Base-by-base conservation (phyloP, 2,797 vertebrate species). In the Malurus splendens region DNA sequence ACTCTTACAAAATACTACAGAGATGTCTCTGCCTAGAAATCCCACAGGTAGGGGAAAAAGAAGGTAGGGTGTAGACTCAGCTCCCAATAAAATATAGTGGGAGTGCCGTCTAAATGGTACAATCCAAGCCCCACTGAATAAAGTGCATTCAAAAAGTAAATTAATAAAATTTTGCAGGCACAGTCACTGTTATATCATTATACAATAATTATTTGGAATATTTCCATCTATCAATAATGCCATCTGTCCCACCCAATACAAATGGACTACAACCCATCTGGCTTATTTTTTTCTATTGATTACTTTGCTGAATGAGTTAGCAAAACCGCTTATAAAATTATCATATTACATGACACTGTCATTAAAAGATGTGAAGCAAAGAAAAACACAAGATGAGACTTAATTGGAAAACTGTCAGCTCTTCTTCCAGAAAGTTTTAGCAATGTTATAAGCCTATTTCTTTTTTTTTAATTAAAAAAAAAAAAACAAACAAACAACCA, bases 191-290 rank as follows among this genome's bases (percentile, higher is more conserved):
- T 93, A 93, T 93, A 95, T 88, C 90, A 96, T 96, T 93, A 92
- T 86, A 95, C 82, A 95, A 96, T 96, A 97, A 96, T 95, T 96
- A 96, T 92, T 93, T 97, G 97, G 97, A 97, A 90, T 95, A 92
- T 92, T 95, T 97, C 96, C 96, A 97, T 93, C 95, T 95, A 97
- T 96, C 96, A 97, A 96, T 97, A 97, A 96, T 94, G 90, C 96
- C 96, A 96, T 97, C 95, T 97, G 97, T 96, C 95, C 83, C 90
- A 94, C 55, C 91, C 95, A 96, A 96, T 96, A 96, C 89, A 96
- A 96, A 96, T 64, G 95, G 95, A 96, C 96, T 92, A 86, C 91
- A 96, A 94, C 89, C 95, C 96, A 97, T 95, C 94, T 95, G 95
- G 95, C 96, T 96, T 82, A 94, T 82, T 96, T 96, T 93, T 88